A percentile compares a stretch with the other conserved stretches of the same genome.
These are phyloP conservation scores for Zaprionus ornatus DNA, from an alignment of 1,140 invertebrate species.

Conservation along the genomic window DNA sequence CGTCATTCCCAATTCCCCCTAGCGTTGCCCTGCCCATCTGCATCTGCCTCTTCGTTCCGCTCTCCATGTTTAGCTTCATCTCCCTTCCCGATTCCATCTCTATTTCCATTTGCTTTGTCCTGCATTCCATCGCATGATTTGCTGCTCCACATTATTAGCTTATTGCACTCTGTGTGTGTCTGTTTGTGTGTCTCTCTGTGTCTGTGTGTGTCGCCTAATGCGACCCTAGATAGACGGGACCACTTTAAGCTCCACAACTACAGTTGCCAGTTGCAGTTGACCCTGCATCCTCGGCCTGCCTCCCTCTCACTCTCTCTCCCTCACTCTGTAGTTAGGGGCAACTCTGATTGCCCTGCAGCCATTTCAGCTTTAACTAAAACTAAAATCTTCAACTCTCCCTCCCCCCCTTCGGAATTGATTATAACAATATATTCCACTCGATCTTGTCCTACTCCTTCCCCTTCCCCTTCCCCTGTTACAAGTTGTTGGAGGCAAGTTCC, in stretches of 20 bases:
- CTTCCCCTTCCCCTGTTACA: background rate
- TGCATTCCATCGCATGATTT: slow-evolving; percentile 33
- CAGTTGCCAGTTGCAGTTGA: slow-evolving; percentile 5
- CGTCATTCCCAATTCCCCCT: background rate
- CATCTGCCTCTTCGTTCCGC: background rate
- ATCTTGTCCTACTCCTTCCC: background rate
- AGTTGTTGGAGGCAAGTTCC: background rate
- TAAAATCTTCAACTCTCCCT: background rate
- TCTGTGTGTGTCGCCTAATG: slow-evolving; percentile 43
- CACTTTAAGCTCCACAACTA: slow-evolving; percentile 22
- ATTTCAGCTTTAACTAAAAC: background rate
- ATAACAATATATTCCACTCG: background rate
- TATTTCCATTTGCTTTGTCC: slow-evolving; percentile 10
- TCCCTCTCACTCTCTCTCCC: too few relatives aligned
- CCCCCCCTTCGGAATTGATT: background rate
- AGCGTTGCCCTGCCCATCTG: background rate
- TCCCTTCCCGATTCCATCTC: background rate
- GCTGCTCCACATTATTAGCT: slow-evolving; percentile 18
- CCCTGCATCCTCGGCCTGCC: background rate
- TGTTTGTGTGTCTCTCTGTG: slow-evolving; percentile 4
- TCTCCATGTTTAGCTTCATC: background rate
- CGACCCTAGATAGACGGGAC: slow-evolving; percentile 58
- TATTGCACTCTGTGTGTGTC: slow-evolving; percentile 7
- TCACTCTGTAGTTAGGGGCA: background rate
- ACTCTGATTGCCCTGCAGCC: background rate